Base-by-base conservation (phyloP, 1,140 invertebrate genomes). In the Drosophila novamexicana region DNA sequence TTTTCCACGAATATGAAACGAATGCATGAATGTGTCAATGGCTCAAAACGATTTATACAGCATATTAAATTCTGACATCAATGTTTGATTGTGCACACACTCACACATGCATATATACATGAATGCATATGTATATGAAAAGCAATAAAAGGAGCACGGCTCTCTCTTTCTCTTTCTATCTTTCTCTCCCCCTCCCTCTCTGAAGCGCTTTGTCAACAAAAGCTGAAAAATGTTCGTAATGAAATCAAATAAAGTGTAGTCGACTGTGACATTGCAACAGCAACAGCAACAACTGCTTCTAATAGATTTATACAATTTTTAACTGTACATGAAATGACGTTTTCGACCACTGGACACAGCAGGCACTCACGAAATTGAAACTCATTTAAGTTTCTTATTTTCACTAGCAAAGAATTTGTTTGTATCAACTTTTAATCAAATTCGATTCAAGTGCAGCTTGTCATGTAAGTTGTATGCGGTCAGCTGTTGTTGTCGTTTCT, bases 51-150 rank as follows among this genome's bases (percentile, higher is more conserved):
- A 89, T 89, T 89, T 90, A 89, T 89, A 81, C 80, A 90, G 84
- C 84, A 90, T 89, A 84, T 89, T 89, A 90, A 89, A 89, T 89
- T 89, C 81, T 89, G 84, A 89, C 84, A 89, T 89, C 84, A 89
- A 89, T 89, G 84, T 89, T 89, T 89, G 80, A 78, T 81, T 89
- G 80, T 69, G 65, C 69, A 50, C 58, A 80, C 54, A 58, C 29
- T 32, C 34, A 36, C 8, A 34, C 7, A 44, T 14, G 47, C n/a
- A 54, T 36, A 49, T 22, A 50, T 5, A 10, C 4, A 22, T 7
- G 12, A 4, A 42, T 9, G 29, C 22, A 6, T 49, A 50, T 34
- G 9, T 65, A 29, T 67, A 65, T 63, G 45, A 65, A 82, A 77
- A 71, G 74, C 40, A 76, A 77, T 67, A 79, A 77, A 75, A 72